Evolutionary conservation across 2,888 invertebrate genomes (phyloP).

Genomic region (Andrena fulva): DNA sequence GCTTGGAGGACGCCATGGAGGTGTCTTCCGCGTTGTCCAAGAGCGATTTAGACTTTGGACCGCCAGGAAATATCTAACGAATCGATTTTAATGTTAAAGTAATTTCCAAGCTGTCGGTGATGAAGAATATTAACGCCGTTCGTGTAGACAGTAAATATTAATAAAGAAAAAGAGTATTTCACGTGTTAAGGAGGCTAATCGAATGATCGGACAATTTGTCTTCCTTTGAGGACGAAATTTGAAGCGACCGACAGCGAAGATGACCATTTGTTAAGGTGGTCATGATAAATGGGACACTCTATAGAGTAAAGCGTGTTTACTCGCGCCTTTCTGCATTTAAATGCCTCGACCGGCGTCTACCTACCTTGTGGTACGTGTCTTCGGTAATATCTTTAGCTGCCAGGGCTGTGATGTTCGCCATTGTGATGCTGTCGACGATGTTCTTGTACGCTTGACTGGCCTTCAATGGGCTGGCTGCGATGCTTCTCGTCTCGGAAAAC

Average conservation of each 20-base stretch:
- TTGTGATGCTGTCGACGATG: conserved; percentile 90
- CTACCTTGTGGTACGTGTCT: conserved; percentile 84
- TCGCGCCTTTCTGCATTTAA: neutral
- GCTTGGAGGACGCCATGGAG: conserved; percentile 76
- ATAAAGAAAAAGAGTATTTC: too few species aligned
- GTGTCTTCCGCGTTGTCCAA: conserved; percentile 80
- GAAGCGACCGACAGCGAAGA: too few species aligned
- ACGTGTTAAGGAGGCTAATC: too few species aligned
- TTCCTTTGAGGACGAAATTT: too few species aligned
- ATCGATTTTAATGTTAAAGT: neutral
- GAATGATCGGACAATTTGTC: too few species aligned
- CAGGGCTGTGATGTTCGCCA: conserved; percentile 88
- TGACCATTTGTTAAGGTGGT: too few species aligned
- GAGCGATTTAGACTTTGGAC: conserved; percentile 76
- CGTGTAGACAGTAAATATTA: too few species aligned
- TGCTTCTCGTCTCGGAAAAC: conserved; percentile 88
- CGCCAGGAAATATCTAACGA: conserved; percentile 78
- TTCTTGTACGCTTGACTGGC: conserved; percentile 90
- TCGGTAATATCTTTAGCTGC: conserved; percentile 87
- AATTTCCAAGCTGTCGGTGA: too few species aligned
- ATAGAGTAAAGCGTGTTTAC: conserved; percentile 19
- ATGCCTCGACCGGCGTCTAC: neutral
- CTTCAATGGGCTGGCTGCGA: conserved; percentile 88
- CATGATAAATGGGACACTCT: neutral
- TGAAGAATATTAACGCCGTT: neutral